Conservation (phyloP, 2,797 vertebrate species). For the Hirundo rustica region DNA sequence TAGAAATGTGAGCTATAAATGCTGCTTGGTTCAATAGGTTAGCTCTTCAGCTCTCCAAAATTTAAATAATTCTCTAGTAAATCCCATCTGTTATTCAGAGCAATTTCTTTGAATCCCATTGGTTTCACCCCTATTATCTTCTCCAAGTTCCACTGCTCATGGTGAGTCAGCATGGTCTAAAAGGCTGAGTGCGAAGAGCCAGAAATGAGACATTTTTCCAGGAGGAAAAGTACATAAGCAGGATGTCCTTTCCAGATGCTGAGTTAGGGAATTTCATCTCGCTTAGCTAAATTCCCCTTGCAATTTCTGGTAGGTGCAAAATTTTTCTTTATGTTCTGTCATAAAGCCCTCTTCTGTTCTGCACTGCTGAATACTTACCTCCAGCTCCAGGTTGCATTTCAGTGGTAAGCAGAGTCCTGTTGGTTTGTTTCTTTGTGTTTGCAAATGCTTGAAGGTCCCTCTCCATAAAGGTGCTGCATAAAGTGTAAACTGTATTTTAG, state of each 20-base stretch:
- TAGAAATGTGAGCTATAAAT: not conserved
- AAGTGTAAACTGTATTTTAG: not conserved
- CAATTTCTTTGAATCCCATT: constrained; percentile 21
- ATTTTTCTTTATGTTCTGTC: constrained; percentile 35
- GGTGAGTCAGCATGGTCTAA: constrained; percentile 43
- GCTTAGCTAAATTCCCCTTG: constrained; percentile 10
- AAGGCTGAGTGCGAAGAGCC: not conserved
- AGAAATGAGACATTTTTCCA: constrained; percentile 58
- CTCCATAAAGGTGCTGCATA: not conserved
- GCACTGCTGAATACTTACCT: not conserved
- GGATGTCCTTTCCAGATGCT: constrained; percentile 57
- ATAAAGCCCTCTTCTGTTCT: constrained; percentile 23
- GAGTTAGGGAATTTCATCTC: constrained; percentile 29
- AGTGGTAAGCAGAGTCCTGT: not conserved
- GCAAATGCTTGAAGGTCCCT: not conserved
- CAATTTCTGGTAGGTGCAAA: constrained; percentile 10
- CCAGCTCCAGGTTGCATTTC: not conserved
- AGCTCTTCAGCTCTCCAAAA: constrained; percentile 14
- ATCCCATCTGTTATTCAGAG: constrained; percentile 22
- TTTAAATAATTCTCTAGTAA: constrained; percentile 39
- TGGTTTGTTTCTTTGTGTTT: constrained; percentile 12
- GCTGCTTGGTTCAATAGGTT: constrained; percentile 15
- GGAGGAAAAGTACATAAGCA: constrained; percentile 40
- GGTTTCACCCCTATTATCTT: constrained; percentile 19
- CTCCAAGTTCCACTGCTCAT: constrained; percentile 25